phyloP scores from a whole-genome alignment of 2,797 vertebrate species.

The Oophaga sylvatica region DNA sequence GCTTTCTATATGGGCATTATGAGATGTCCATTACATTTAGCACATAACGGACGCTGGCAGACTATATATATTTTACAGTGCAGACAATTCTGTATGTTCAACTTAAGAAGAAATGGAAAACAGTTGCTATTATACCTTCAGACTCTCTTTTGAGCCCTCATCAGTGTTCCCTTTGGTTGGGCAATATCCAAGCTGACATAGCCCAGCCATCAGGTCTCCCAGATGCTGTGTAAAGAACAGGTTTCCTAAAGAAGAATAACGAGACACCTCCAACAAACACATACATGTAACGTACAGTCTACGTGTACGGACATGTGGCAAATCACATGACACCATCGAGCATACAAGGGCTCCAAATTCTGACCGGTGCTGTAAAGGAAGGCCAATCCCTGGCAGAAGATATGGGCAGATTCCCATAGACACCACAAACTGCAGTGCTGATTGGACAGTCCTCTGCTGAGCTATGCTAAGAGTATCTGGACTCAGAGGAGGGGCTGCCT shows the following conservation, averaged over 20 bases:
- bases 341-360: conserved; percentile 79
- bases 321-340: conserved; percentile 63
- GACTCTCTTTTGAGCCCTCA: conserved; percentile 53
- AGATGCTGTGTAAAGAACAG: conserved; percentile 84
- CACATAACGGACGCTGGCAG: too few species aligned
- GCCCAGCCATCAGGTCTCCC: conserved; percentile 84
- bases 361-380: conserved; percentile 77
- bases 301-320: conserved; percentile 50
- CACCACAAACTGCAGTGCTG: conserved; percentile 83
- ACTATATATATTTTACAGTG: too few species aligned
- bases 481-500: conserved; percentile 80
- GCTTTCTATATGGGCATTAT: too few species aligned
- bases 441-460: conserved; percentile 81
- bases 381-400: conserved; percentile 82
- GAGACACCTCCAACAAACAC: conserved; percentile 75
- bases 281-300: conserved; percentile 73
- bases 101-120: not conserved
- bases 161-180: conserved; percentile 69
- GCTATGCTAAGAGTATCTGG: conserved; percentile 86
- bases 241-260: conserved; percentile 76
- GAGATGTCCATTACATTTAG: too few species aligned
- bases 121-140: conserved; percentile 64
- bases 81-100: not conserved
- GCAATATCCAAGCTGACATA: conserved; percentile 86
- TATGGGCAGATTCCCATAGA: conserved; percentile 86